Conservation (phyloP, 1,140 invertebrate species). For the Drosophila littoralis region DNA sequence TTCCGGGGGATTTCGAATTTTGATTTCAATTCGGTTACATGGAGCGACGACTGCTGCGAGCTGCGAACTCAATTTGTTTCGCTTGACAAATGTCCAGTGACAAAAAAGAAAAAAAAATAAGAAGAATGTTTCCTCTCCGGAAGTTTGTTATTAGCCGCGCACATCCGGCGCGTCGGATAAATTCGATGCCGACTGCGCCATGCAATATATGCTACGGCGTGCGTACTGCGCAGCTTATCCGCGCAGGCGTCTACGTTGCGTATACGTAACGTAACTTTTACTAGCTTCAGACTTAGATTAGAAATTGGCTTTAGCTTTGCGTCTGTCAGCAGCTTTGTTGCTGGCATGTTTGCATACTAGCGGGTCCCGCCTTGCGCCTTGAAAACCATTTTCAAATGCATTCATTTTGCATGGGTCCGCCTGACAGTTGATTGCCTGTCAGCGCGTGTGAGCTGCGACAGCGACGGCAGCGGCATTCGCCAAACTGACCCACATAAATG, state of each 20-base stretch:
- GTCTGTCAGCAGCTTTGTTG: slow-evolving; percentile 39
- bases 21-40: slow-evolving; percentile 59
- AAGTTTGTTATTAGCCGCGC: slow-evolving; percentile 82
- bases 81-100: slow-evolving; percentile 77
- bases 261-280: slow-evolving; percentile 67
- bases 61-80: slow-evolving; percentile 75
- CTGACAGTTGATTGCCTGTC: slow-evolving; percentile 78
- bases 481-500: slow-evolving; percentile 72
- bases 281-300: background rate
- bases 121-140: slow-evolving; percentile 78
- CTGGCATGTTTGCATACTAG: slow-evolving; percentile 27
- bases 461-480: slow-evolving; percentile 19
- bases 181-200: slow-evolving; percentile 36
- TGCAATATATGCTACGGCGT: slow-evolving; percentile 15
- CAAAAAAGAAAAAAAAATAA: slow-evolving; percentile 40
- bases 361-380: slow-evolving; percentile 40
- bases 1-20: slow-evolving; percentile 50
- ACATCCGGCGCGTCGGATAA: slow-evolving; percentile 71
- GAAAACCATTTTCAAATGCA: slow-evolving; percentile 59
- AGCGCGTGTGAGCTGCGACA: slow-evolving; percentile 42
- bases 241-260: slow-evolving; percentile 70
- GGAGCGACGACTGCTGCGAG: slow-evolving; percentile 28
- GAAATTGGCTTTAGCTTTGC: slow-evolving; percentile 25
- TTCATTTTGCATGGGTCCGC: slow-evolving; percentile 52
- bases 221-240: slow-evolving; percentile 63